These are phyloP conservation scores for Spongilla lacustris DNA, from an alignment of 37 sponge, comb jelly and placozoan species.

Conservation along the genomic window DNA sequence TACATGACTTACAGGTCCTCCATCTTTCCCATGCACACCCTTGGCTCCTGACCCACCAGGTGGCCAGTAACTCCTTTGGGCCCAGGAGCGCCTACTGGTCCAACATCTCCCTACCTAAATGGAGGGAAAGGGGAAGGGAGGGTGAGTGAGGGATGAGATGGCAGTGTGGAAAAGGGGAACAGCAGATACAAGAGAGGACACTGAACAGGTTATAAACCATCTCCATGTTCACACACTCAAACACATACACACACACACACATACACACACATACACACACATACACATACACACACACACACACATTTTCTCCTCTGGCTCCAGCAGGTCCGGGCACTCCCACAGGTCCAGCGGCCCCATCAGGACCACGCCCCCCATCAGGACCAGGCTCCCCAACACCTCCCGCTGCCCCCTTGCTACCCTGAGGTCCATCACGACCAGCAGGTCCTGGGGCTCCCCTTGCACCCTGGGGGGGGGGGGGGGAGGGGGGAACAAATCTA, in stretches of 20 bases:
- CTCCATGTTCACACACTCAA: background rate
- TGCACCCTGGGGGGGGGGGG: constrained; percentile 1
- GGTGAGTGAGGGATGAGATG: background rate
- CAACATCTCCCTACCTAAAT: constrained; percentile 8
- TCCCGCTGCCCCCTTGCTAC: background rate
- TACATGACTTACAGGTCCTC: constrained; percentile 56
- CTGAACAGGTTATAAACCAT: background rate
- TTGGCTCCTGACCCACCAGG: constrained; percentile 29
- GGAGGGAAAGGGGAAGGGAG: background rate
- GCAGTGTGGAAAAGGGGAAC: background rate
- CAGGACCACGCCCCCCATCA: too few species aligned
- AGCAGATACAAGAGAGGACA: background rate
- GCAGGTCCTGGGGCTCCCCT: background rate
- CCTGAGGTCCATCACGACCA: background rate
- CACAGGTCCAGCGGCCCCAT: too few species aligned
- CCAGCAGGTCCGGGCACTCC: background rate
- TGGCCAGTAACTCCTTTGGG: constrained; percentile 22
- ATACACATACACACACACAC: background rate
- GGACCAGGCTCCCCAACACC: too few species aligned
- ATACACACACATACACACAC: background rate
- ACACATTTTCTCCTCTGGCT: background rate
- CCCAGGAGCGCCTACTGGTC: background rate
- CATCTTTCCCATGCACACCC: constrained; percentile 6
- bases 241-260: background rate
- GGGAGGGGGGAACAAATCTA: background rate